Conservation (phyloP, 2,888 invertebrate genomes). For the Acanthosepion lycidas region DNA sequence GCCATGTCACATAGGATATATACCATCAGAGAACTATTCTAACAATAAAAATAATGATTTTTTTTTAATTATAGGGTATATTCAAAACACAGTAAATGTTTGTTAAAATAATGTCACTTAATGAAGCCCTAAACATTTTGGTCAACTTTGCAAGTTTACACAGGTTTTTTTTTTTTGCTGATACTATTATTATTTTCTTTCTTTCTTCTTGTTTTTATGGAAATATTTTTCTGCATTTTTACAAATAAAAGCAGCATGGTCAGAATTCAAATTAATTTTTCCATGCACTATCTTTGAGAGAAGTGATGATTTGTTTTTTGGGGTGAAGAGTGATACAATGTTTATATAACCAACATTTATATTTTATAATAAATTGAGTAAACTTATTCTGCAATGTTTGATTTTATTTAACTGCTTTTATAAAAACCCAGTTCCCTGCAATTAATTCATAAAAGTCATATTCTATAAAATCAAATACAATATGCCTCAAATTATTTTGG, state of each 20-base stretch:
- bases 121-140: not conserved
- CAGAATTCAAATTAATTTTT: not conserved
- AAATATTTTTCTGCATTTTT: not conserved
- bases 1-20: not conserved
- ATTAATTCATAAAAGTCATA: not conserved
- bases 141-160: not conserved
- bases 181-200: not conserved
- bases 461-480: not conserved
- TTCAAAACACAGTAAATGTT: not conserved
- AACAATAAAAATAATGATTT: not conserved
- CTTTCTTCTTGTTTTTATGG: not conserved
- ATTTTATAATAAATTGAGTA: not conserved
- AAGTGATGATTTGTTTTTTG: not conserved
- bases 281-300: not conserved
- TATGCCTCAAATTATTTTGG: slow-evolving; percentile 6
- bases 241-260: not conserved
- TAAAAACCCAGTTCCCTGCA: not conserved
- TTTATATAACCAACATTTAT: not conserved
- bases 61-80: not conserved
- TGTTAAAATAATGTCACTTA: not conserved
- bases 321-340: not conserved
- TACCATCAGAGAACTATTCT: not conserved
- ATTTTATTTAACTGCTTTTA: not conserved
- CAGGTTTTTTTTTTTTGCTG: not conserved
- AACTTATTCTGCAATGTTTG: not conserved